Base-by-base conservation (phyloP, 2,888 invertebrate species). In the Ichneumon xanthorius region DNA sequence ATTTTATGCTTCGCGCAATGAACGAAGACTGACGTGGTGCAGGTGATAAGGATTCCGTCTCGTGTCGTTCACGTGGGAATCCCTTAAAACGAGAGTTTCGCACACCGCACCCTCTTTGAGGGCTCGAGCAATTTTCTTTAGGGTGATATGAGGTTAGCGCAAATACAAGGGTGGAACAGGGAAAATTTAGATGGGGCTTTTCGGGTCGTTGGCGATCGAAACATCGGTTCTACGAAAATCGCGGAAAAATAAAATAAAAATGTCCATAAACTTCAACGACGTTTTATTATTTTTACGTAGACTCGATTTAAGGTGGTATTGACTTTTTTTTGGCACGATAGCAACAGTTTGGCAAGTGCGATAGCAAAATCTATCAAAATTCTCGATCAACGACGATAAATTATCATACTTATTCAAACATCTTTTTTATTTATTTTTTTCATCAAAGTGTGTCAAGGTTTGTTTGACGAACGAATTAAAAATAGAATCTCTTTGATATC, bases 1-100 rank as follows among this genome's bases (percentile, higher is more conserved):
- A 67, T 77, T 88, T 85, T 84, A 30, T 40, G 68, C 30, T 63
- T 67, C 55, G 67, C 58, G 80, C 26, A 80, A 80, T 80, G 68
- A 73, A 73, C 55, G 73, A 53, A 72, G 55, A 65, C 72, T 5
- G 50, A 58, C 70, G 19, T 6, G 45, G 40, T 11, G 16, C 1
- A 30, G 26, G 61, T n/a, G 48, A 78, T 70, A 78, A 78, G 26
- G 37, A 70, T 55, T 68, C 61, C 58, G 71, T 65, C 71, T 53
- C 45, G 53, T 37, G 71, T n/a, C 30, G 72, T 61, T 55, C 65
- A 80, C 45, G 30, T 68, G 72, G 72, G 71, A 80, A 61, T 80
- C 71, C 16, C 4, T 16, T 16, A 16, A 14, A 80, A 72, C 71
- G 71, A 72, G 63, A 63, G 65, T 45, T 33, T 26, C 75, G 30